Conservation (phyloP, 2,113 vertebrate species). For the Marcusenius ussheri region DNA sequence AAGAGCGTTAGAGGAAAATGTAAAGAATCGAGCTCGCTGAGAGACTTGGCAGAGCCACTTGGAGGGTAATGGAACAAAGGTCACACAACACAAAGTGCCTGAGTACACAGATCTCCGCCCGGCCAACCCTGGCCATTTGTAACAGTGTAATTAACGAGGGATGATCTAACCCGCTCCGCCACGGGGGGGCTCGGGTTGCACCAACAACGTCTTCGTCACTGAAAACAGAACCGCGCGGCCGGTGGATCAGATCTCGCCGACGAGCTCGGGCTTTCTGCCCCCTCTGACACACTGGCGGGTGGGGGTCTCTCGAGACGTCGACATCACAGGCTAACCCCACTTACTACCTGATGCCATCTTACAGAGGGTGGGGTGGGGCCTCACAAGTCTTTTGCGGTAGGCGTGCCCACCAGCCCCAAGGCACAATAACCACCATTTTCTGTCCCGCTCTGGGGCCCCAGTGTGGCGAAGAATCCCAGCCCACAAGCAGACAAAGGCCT, state of each 20-base stretch:
- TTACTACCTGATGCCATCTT: neutral
- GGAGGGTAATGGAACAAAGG: neutral
- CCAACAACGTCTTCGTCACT: neutral
- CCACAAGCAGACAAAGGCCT: neutral
- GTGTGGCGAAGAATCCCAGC: neutral
- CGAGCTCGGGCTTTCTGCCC: neutral
- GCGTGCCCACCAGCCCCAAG: neutral
- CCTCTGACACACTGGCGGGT: neutral
- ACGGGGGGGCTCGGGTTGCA: neutral
- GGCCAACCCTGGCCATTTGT: constrained; percentile 26
- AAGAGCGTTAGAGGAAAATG: neutral
- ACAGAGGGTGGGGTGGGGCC: neutral
- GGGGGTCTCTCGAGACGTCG: neutral
- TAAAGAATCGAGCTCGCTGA: neutral
- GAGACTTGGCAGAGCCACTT: neutral
- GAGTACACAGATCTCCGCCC: neutral
- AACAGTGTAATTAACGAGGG: neutral
- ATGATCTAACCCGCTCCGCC: neutral
- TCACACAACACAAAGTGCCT: neutral
- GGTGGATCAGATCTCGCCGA: neutral
- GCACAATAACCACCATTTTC: constrained; percentile 15
- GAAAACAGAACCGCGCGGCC: neutral
- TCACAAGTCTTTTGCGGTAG: neutral
- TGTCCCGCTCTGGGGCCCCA: neutral
- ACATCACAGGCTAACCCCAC: neutral